Evolutionary conservation across 2,888 invertebrate genomes (phyloP).

Genomic region (Dyspetes luteomarginatus): DNA sequence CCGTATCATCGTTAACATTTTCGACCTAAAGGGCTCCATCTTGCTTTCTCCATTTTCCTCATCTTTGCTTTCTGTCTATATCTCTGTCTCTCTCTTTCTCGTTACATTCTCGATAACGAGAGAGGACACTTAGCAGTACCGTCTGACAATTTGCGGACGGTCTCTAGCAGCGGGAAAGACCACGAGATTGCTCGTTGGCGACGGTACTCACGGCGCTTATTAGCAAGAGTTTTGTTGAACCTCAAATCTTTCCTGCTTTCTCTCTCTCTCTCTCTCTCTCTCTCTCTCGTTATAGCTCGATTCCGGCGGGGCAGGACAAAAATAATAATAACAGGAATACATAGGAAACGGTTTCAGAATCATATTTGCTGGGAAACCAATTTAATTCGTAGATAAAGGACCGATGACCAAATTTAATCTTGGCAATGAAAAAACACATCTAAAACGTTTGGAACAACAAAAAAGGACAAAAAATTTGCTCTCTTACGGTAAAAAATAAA

Average conservation of each 20-base stretch:
- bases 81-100: constrained; percentile 30
- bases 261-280: constrained; percentile 15
- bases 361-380: neutral
- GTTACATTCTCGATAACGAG: constrained; percentile 63
- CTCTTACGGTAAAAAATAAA: too few species aligned
- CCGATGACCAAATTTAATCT: neutral
- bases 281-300: neutral
- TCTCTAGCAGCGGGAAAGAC: constrained; percentile 28
- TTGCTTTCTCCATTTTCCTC: constrained; percentile 52
- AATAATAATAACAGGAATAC: neutral
- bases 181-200: constrained; percentile 57
- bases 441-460: neutral
- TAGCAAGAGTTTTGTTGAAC: constrained; percentile 53
- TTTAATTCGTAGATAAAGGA: neutral
- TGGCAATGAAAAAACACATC: neutral
- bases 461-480: neutral
- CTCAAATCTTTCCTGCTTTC: constrained; percentile 52
- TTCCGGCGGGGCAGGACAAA: neutral
- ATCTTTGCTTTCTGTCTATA: constrained; percentile 38
- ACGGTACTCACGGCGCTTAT: constrained; percentile 48
- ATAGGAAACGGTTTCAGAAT: neutral
- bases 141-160: constrained; percentile 62
- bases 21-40: constrained; percentile 48
- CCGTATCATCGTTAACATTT: constrained; percentile 61
- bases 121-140: constrained; percentile 60